phyloP scores from a whole-genome alignment of 2,888 invertebrate genomes.

The Yponomeuta malinellus region DNA sequence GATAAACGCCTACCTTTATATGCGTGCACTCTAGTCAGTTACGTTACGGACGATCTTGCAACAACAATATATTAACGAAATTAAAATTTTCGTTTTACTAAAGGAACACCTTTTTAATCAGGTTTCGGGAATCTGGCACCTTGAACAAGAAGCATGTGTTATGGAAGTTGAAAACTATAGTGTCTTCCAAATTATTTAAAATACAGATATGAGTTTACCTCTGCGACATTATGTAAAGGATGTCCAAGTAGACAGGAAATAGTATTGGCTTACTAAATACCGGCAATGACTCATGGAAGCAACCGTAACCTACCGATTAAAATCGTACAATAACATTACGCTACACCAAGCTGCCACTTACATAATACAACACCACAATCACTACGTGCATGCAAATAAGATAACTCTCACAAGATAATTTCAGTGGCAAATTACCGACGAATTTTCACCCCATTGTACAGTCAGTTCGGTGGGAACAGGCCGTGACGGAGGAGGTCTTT shows the following conservation, averaged over 20 bases:
- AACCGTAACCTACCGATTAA: not conserved
- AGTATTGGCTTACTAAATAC: not conserved
- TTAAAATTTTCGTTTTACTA: too few species aligned
- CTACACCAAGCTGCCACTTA: conserved; percentile 20
- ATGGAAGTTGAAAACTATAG: too few species aligned
- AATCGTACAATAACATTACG: conserved; percentile 1
- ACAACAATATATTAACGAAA: too few species aligned
- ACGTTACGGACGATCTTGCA: too few species aligned
- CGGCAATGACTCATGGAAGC: not conserved
- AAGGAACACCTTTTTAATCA: too few species aligned
- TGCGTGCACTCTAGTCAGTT: too few species aligned
- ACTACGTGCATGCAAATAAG: conserved; percentile 32
- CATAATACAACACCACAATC: conserved; percentile 45
- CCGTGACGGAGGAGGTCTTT: conserved; percentile 50
- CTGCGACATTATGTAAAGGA: not conserved
- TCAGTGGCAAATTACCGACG: conserved; percentile 53
- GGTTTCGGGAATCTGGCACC: too few species aligned
- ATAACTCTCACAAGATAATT: conserved; percentile 45
- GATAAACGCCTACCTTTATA: too few species aligned
- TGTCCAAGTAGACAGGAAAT: not conserved
- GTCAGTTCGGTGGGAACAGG: conserved; percentile 51
- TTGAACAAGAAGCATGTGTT: too few species aligned
- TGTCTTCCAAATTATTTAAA: not conserved
- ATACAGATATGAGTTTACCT: too few species aligned
- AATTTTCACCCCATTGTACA: conserved; percentile 72